Evolutionary conservation across 1,140 invertebrate species (phyloP), one percentile per base, ranked within the genome.

Genomic region (Pteromalus puparum): DNA sequence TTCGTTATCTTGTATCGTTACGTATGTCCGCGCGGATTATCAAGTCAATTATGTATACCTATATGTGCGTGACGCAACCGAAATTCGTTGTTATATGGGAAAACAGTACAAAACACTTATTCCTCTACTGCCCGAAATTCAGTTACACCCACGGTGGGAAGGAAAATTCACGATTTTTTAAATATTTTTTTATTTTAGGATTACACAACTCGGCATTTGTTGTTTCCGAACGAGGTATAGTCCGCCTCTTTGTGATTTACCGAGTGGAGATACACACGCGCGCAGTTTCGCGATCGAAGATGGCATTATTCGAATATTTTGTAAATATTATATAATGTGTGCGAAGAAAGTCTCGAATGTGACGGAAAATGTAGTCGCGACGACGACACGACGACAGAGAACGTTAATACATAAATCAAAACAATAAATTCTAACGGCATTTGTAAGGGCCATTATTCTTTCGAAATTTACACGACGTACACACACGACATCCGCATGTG

Each of bases 381-480:
- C 13, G 30, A 67, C 18, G 21, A 30, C 7, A 48, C 28, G n/a
- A n/a, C n/a, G n/a, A n/a, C 12, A 0, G 48, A 28, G 68, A 15
- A 82, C 18, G 5, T 26, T 34, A 30, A 77, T n/a, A 81, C 68
- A 67, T 81, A 81, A 83, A 83, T 61, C 65, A 78, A 78, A 61
- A 83, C 42, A 53, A 72, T 78, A 79, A 84, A 70, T 70, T 72
- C 10, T 18, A 38, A 72, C 6, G 21, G 13, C 7, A 65, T 75
- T 24, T 24, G 38, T 74, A 48, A 61, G 38, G 21, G 30, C 2
- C 24, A n/a, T 78, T 84, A 34, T 34, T 67, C n/a, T 79, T 79
- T 79, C 42, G 9, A 75, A 61, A 61, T 80, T 42, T 42, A 70
- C 21, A 28, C 24, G 15, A 48, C 48, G n/a, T 53, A 30, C 30